Evolutionary conservation across 2,797 vertebrate genomes (phyloP), one percentile per base, ranked within the genome.

Genomic region (Podarcis siculus): DNA sequence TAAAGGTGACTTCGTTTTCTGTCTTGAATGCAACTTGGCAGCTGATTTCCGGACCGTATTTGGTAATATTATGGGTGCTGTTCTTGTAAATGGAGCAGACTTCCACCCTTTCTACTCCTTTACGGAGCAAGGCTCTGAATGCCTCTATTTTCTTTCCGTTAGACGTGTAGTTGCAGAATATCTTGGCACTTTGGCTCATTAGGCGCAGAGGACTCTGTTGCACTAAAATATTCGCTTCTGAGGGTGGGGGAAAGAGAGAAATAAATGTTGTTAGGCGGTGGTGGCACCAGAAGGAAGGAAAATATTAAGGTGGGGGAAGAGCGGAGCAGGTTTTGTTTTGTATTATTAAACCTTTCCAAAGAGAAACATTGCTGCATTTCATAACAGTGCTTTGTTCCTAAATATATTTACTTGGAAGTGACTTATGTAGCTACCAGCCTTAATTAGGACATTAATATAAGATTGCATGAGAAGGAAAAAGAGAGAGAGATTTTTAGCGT

Each of bases 151-250:
- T 93, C 8, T 94, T 93, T 61, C 96, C 95, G 72, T 95, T 96
- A 91, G 95, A 94, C 0, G 95, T 95, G 73, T 96, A 96, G 87
- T 96, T 95, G 95, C 96, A 97, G 89, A 92, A 92, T 93, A 95
- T 92, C 85, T 89, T 95, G 91, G 95, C 73, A 39, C 58, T 95
- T 91, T 93, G 90, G 79, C 95, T 92, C 15, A 88, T 23, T 58
- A 73, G 88, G 79, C 96, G 91, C 90, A 94, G 89, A 88, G 95
- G 95, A 3, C 8, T 92, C 89, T 97, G 97, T 89, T 95, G 89
- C 92, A 97, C 95, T 92, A 95, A 95, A 95, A 97, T 97, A 92
- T 95, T 96, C 92, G 95, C 95, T 95, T 94, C 96, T 97, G 89
- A 12, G 27, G 87, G 87, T 30, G 5, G 1, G 39, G 61, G 27